Percentiles rank a stretch among this genome's conserved stretches.
Conservation (phyloP, 2,888 invertebrate species). For the Strigamia crassipes region DNA sequence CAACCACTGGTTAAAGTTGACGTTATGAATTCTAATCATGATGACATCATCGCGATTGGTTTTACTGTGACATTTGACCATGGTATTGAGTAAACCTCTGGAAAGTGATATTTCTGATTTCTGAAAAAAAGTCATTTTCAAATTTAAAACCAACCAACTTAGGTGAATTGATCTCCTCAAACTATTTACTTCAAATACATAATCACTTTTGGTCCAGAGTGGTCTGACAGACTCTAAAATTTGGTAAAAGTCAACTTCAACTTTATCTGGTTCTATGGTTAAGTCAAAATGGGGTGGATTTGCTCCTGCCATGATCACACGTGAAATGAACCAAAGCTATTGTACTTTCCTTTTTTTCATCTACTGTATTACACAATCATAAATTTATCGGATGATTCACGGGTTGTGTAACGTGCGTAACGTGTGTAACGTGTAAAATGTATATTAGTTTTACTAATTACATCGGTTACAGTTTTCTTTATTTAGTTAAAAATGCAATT, state of each 20-base stretch:
- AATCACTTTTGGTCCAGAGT: background rate
- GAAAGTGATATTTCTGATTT: background rate
- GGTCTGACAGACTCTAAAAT: background rate
- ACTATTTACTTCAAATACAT: background rate
- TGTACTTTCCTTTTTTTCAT: no score
- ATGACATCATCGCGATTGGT: background rate
- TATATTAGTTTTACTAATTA: no score
- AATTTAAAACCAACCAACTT: background rate
- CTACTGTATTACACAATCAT: no score
- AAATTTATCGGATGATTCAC: no score
- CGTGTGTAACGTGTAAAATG: no score
- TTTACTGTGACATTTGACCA: slow-evolving; percentile 39
- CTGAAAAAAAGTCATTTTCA: background rate
- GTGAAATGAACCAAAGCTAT: background rate
- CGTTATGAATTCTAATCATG: slow-evolving; percentile 28
- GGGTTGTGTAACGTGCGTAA: no score
- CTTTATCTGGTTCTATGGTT: background rate
- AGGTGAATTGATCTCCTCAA: background rate
- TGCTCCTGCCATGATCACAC: background rate
- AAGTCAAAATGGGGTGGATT: background rate
- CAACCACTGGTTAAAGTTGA: background rate
- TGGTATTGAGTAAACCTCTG: slow-evolving; percentile 12
- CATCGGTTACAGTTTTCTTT: no score
- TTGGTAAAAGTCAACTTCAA: slow-evolving; percentile 1
- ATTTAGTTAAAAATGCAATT: no score